These are phyloP conservation scores for Salarias fasciatus DNA, from an alignment of 2,797 vertebrate species.

Conservation along the genomic window DNA sequence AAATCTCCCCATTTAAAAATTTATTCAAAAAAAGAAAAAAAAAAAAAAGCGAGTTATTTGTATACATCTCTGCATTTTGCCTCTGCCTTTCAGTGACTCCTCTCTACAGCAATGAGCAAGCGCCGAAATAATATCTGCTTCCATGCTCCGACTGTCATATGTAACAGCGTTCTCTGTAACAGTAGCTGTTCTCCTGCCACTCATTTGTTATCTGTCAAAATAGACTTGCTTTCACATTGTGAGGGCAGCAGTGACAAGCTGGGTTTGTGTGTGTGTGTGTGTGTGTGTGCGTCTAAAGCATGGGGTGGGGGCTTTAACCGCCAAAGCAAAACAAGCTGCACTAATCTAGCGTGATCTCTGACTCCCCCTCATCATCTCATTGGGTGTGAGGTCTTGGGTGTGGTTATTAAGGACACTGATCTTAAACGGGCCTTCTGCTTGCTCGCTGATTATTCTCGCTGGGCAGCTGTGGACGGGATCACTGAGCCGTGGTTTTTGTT, in stretches of 20 bases:
- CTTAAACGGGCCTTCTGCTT: conserved; percentile 80
- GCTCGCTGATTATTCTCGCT: conserved; percentile 70
- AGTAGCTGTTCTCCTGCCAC: conserved; percentile 46
- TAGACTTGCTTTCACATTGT: conserved; percentile 64
- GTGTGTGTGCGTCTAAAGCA: conserved; percentile 27
- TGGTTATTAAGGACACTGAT: conserved; percentile 83
- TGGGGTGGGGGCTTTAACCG: conserved; percentile 24
- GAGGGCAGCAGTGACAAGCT: conserved; percentile 64
- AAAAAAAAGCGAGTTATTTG: no score
- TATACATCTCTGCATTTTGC: no score
- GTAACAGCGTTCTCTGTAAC: conserved; percentile 28
- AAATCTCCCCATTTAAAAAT: no score
- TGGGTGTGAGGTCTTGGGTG: conserved; percentile 76
- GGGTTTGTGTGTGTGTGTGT: conserved; percentile 17
- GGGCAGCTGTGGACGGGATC: conserved; percentile 64
- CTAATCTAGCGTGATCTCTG: conserved; percentile 76
- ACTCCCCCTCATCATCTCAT: conserved; percentile 77
- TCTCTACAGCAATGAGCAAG: background rate
- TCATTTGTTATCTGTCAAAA: conserved; percentile 71
- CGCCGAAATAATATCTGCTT: conserved; percentile 34
- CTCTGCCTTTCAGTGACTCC: background rate
- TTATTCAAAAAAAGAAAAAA: no score
- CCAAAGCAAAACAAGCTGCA: conserved; percentile 74
- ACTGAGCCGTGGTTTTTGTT: conserved; percentile 22
- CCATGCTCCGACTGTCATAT: conserved; percentile 37